phyloP scores from a whole-genome alignment of 2,113 vertebrate genomes.

The Elgaria multicarinata region DNA sequence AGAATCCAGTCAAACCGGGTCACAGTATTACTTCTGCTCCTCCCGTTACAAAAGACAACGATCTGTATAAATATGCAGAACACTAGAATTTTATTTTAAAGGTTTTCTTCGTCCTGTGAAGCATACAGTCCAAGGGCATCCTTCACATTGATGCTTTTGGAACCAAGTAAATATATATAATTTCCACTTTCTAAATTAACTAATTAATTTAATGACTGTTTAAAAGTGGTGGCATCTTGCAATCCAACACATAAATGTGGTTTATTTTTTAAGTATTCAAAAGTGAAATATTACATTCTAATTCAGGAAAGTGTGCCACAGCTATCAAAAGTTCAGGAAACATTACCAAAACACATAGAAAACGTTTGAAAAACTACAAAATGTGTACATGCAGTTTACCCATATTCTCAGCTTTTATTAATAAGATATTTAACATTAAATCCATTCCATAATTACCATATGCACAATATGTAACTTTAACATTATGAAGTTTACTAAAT shows the following conservation, averaged over 20 bases:
- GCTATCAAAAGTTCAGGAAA: neutral
- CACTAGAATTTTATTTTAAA: neutral
- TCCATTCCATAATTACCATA: accelerated
- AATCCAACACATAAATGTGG: neutral
- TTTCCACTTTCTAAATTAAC: neutral
- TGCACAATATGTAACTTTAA: neutral
- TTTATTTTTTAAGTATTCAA: neutral
- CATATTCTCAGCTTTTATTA: neutral
- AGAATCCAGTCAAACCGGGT: too few relatives aligned
- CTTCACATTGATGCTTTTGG: neutral
- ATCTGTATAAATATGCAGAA: neutral
- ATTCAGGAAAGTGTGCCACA: neutral
- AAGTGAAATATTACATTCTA: neutral
- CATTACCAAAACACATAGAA: neutral
- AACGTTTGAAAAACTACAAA: neutral
- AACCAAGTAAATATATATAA: neutral
- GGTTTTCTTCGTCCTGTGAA: neutral
- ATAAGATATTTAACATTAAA: neutral
- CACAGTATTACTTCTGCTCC: neutral
- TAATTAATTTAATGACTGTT: neutral
- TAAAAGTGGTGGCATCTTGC: neutral
- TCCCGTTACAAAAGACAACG: neutral
- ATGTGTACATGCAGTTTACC: neutral
- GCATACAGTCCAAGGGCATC: neutral
- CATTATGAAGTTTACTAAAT: neutral